Percentiles rank a stretch among this genome's conserved stretches.
These are phyloP conservation scores for Actinia equina DNA, from an alignment of 64 coral and sea anemone genomes.

Conservation along the genomic window DNA sequence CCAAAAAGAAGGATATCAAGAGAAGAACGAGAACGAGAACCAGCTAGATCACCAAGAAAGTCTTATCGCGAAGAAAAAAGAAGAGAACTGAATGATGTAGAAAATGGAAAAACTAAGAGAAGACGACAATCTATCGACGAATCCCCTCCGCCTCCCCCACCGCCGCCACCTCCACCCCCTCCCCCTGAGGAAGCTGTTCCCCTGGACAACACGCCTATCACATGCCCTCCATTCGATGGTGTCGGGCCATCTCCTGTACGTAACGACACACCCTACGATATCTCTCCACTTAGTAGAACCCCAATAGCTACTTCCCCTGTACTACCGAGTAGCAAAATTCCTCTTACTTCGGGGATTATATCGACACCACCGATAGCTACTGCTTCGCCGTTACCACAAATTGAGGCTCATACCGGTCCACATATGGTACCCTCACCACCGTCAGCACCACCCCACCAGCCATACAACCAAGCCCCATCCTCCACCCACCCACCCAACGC, in stretches of 20 bases:
- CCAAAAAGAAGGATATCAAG: constrained; percentile 39
- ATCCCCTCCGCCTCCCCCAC: constrained; percentile 88
- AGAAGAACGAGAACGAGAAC: constrained; percentile 53
- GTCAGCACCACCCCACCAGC: constrained; percentile 33
- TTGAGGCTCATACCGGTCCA: background rate
- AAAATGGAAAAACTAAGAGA: constrained; percentile 54
- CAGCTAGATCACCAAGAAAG: constrained; percentile 32
- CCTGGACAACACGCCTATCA: background rate
- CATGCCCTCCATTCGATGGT: constrained; percentile 31
- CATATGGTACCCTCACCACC: constrained; percentile 29
- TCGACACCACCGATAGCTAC: constrained; percentile 44
- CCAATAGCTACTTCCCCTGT: constrained; percentile 35
- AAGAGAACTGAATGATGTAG: constrained; percentile 46
- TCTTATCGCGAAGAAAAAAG: constrained; percentile 68
- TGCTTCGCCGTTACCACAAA: constrained; percentile 9
- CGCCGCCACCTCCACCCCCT: constrained; percentile 69
- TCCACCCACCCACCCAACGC: constrained; percentile 56
- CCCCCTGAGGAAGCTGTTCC: constrained; percentile 24
- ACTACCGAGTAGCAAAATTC: background rate
- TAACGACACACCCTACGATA: constrained; percentile 11
- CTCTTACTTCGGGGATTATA: constrained; percentile 14
- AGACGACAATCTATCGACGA: constrained; percentile 53
- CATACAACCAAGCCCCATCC: constrained; percentile 38
- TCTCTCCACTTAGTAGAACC: constrained; percentile 2
- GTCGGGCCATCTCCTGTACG: constrained; percentile 22